A percentile compares a stretch with the other conserved stretches of the same genome.
phyloP scores from a whole-genome alignment of 2,113 vertebrate species.

The Anguilla rostrata region DNA sequence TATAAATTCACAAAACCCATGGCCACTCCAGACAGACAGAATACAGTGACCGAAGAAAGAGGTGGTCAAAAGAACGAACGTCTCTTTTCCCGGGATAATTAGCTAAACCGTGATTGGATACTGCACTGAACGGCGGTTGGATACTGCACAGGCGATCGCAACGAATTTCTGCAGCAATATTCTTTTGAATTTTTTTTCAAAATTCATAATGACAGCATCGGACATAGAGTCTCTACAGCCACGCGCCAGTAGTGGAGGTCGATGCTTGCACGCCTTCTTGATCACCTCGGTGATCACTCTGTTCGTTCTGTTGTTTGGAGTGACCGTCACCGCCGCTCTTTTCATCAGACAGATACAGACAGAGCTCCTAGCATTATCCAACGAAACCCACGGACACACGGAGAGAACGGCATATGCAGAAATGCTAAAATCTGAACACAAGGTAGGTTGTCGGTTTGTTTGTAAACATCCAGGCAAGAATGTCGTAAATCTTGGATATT shows the following conservation, averaged over 20 bases:
- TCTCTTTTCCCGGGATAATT: not conserved
- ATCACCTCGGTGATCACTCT: not conserved
- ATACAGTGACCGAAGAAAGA: not conserved
- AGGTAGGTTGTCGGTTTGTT: not conserved
- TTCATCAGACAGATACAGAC: not conserved
- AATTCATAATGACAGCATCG: slow-evolving; percentile 8
- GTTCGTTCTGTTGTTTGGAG: not conserved
- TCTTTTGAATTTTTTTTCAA: not conserved
- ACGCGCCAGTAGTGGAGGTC: not conserved
- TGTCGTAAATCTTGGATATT: not conserved
- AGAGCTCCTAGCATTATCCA: not conserved
- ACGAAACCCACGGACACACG: not conserved
- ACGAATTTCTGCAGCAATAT: not conserved
- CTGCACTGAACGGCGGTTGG: not conserved
- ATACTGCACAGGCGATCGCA: not conserved
- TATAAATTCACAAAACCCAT: not conserved
- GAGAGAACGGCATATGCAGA: not conserved
- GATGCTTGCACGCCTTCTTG: not conserved
- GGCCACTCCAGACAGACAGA: not conserved
- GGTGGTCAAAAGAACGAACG: not conserved
- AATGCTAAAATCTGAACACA: not conserved
- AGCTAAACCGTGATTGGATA: not conserved
- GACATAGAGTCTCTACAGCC: slow-evolving; percentile 4
- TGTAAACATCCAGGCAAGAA: not conserved
- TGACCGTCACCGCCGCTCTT: not conserved